Evolutionary conservation across 2,888 invertebrate species (phyloP).

Genomic region (Eilema depressum): DNA sequence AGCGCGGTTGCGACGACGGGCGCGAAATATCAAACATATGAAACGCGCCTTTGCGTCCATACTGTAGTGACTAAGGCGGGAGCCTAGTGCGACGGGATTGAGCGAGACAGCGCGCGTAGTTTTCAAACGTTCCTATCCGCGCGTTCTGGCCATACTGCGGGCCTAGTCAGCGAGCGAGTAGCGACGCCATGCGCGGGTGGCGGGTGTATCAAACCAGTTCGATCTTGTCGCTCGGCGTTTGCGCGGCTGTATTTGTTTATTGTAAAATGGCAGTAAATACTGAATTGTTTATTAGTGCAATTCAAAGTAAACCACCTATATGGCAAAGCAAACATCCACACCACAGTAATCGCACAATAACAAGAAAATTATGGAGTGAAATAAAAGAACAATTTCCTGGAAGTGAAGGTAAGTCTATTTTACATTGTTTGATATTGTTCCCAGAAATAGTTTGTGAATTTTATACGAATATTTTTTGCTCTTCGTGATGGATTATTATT

Average conservation of each 20-base stretch:
- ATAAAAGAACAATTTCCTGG: constrained; percentile 34
- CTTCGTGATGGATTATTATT: constrained; percentile 39
- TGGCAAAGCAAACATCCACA: constrained; percentile 37
- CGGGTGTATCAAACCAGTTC: constrained; percentile 26
- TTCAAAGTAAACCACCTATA: constrained; percentile 23
- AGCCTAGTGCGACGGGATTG: neutral
- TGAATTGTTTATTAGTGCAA: constrained; percentile 23
- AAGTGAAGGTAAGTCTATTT: constrained; percentile 30
- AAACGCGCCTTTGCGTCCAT: constrained; percentile 31
- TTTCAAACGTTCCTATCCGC: neutral
- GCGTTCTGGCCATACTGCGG: constrained; percentile 19
- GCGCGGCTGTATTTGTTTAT: constrained; percentile 22
- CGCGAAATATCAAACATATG: constrained; percentile 39
- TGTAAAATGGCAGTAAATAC: constrained; percentile 33
- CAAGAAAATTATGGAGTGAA: constrained; percentile 44
- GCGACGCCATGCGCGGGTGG: constrained; percentile 20
- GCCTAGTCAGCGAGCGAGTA: constrained; percentile 34
- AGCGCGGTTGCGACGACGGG: constrained; percentile 31
- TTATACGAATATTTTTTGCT: constrained; percentile 39
- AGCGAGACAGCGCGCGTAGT: too few relatives aligned
- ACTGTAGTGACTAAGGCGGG: constrained; percentile 26
- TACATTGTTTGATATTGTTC: constrained; percentile 35
- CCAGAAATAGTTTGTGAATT: constrained; percentile 40
- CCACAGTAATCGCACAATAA: constrained; percentile 34
- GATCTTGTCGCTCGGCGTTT: constrained; percentile 27